Conservation (phyloP, 2,888 invertebrate species). For the Pollenia amentaria region DNA sequence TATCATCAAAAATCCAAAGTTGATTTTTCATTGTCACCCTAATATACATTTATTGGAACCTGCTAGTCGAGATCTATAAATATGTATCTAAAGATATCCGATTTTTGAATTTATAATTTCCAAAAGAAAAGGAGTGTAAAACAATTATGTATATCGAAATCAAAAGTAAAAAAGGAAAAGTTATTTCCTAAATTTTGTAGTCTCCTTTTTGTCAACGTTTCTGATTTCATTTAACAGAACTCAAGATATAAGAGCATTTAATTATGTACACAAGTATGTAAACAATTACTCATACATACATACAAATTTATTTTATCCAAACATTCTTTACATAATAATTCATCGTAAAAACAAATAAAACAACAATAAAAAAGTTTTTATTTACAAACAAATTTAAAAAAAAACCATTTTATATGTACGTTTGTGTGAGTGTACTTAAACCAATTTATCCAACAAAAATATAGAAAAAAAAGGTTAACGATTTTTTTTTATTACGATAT, state of each 20-base stretch:
- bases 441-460: conserved; percentile 47
- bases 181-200: background rate
- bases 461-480: conserved; percentile 27
- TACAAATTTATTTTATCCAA: conserved; percentile 12
- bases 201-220: background rate
- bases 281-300: background rate
- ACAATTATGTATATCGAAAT: no score
- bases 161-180: no score
- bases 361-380: conserved; percentile 23
- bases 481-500: conserved; percentile 29
- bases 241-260: background rate
- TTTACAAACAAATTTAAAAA: conserved; percentile 16
- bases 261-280: conserved; percentile 5
- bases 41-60: no score
- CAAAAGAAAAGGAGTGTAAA: no score
- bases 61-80: no score
- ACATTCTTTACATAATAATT: conserved; percentile 51
- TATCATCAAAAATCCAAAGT: no score
- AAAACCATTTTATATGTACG: background rate
- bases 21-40: no score
- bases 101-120: no score
- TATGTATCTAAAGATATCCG: no score
- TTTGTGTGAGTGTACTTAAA: background rate
- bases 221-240: conserved; percentile 7
- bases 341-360: conserved; percentile 39